phyloP scores from a whole-genome alignment of 2,797 vertebrate genomes.

The Enteromius trimaculatus region DNA sequence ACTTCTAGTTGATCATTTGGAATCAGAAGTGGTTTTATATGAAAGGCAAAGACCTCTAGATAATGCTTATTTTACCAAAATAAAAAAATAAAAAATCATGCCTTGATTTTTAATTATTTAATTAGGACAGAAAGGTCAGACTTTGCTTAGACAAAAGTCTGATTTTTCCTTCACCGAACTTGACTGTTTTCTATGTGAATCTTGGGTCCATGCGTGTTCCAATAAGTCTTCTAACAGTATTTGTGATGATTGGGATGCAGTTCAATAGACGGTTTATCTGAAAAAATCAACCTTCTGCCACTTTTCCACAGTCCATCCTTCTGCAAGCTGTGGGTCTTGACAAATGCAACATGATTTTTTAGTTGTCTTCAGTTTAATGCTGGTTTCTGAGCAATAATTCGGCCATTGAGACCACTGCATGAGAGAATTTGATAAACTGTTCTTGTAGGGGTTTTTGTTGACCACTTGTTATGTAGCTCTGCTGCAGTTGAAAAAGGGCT shows the following conservation, averaged over 20 bases:
- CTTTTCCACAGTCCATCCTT: conserved; percentile 8
- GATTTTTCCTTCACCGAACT: not conserved
- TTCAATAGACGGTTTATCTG: not conserved
- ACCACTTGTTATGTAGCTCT: no score
- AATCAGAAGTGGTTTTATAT: conserved; percentile 5
- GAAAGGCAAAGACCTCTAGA: no score
- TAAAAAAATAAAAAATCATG: no score
- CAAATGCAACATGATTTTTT: not conserved
- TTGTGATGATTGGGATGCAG: not conserved
- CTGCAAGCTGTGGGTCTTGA: conserved; percentile 1
- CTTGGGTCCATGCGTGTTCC: not conserved
- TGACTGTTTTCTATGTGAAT: conserved; percentile 1
- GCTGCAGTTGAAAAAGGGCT: no score
- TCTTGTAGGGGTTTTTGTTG: no score
- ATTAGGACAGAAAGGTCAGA: no score
- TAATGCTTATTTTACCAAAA: no score
- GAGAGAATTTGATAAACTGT: no score
- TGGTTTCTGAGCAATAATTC: not conserved
- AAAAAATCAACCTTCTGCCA: conserved; percentile 11
- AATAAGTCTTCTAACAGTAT: not conserved
- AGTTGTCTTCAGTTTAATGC: not conserved
- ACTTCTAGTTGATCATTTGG: conserved; percentile 11
- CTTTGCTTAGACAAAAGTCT: no score
- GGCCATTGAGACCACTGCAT: no score
- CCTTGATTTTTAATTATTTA: no score